A percentile compares a stretch with the other conserved stretches of the same genome.
phyloP scores from a whole-genome alignment of 2,113 vertebrate species.

The Cyprinodon variegatus region DNA sequence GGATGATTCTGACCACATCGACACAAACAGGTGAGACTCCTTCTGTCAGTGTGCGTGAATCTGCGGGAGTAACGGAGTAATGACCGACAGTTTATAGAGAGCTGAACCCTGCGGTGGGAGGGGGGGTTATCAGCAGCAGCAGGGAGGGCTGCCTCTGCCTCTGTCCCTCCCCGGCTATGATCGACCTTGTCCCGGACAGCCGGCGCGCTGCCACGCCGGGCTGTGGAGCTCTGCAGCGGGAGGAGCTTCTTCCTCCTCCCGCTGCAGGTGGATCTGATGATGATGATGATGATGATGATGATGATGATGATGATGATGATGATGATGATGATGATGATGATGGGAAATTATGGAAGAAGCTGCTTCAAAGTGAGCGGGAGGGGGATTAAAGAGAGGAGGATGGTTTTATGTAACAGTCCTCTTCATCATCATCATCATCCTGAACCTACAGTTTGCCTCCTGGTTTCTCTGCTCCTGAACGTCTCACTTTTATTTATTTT shows the following conservation, averaged over 20 bases:
- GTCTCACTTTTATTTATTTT: background rate
- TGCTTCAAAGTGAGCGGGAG: conserved; percentile 16
- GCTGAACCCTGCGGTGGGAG: background rate
- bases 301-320: background rate
- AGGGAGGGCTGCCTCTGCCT: background rate
- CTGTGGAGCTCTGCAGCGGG: conserved; percentile 13
- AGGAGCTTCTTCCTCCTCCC: background rate
- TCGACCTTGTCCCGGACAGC: conserved; percentile 19
- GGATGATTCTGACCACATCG: conserved; percentile 9
- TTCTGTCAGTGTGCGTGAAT: background rate
- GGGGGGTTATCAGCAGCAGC: background rate
- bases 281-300: too few species aligned
- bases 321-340: background rate
- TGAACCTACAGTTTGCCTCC: too few species aligned
- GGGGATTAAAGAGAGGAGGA: conserved; percentile 52
- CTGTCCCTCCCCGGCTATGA: background rate
- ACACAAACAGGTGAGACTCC: conserved; percentile 44
- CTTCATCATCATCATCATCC: conserved; percentile 17
- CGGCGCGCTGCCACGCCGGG: background rate
- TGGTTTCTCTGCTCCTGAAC: background rate
- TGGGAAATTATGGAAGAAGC: conserved; percentile 51
- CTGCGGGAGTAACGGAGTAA: background rate
- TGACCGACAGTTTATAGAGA: background rate
- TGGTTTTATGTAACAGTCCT: conserved; percentile 61
- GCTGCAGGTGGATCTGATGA: background rate